Percentiles rank a stretch among this genome's conserved stretches.
phyloP scores from a whole-genome alignment of 2,797 vertebrate genomes.

The Epinephelus malabaricus region DNA sequence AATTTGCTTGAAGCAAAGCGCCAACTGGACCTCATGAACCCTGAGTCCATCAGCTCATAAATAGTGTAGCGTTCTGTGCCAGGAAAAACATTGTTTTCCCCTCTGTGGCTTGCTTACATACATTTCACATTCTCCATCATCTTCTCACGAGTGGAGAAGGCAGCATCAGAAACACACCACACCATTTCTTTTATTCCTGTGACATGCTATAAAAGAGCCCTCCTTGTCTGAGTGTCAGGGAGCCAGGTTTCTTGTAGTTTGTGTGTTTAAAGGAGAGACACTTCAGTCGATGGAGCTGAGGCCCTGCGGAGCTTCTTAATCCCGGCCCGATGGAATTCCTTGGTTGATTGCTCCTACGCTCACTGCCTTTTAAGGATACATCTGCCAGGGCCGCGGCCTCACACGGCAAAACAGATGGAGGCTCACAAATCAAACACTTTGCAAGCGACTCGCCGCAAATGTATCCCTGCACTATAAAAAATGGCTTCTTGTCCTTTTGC shows the following conservation, averaged over 20 bases:
- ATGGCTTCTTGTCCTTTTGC: constrained; percentile 55
- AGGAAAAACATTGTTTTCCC: constrained; percentile 65
- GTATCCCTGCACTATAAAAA: constrained; percentile 69
- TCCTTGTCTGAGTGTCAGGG: background rate
- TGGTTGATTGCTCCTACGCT: constrained; percentile 84
- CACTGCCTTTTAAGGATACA: constrained; percentile 89
- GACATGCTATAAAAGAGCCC: background rate
- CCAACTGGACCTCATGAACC: constrained; percentile 57
- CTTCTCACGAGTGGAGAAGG: constrained; percentile 13
- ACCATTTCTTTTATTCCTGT: background rate
- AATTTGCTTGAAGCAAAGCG: constrained; percentile 47
- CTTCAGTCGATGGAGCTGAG: constrained; percentile 50
- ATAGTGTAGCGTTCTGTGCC: constrained; percentile 60
- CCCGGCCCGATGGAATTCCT: constrained; percentile 82
- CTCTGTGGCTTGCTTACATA: constrained; percentile 45
- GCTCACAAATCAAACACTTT: constrained; percentile 86
- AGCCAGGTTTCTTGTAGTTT: constrained; percentile 33
- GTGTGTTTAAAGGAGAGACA: constrained; percentile 63
- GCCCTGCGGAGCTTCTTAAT: constrained; percentile 78
- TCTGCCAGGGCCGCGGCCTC: constrained; percentile 78
- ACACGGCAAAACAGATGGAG: constrained; percentile 77
- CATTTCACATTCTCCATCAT: constrained; percentile 43
- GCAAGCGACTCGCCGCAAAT: constrained; percentile 66
- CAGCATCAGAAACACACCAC: constrained; percentile 3
- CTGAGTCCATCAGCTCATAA: constrained; percentile 62